A percentile compares a stretch with the other conserved stretches of the same genome.
These are phyloP conservation scores for Arothron firmamentum DNA, from an alignment of 2,113 vertebrate species.

Conservation along the genomic window DNA sequence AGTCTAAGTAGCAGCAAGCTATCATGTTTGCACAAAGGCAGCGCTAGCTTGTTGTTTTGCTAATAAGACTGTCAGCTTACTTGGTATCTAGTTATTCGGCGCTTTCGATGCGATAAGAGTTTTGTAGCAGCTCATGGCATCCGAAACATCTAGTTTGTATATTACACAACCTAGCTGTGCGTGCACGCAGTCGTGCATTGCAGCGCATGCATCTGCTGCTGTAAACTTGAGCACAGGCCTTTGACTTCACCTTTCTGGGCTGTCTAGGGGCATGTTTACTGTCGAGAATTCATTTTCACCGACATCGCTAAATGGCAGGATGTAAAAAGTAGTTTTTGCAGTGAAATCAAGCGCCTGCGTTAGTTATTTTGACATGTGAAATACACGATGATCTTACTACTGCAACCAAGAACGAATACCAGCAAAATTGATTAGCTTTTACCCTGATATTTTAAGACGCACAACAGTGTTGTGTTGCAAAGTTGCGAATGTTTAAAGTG, in stretches of 20 bases:
- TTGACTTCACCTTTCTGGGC: slow-evolving; percentile 3
- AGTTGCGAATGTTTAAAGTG: not conserved
- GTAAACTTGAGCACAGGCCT: slow-evolving; percentile 29
- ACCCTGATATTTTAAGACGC: not conserved
- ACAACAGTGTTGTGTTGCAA: not conserved
- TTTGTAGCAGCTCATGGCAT: slow-evolving; percentile 24
- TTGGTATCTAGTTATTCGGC: not conserved
- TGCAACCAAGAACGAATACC: too few relatives aligned
- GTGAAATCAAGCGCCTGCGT: too few relatives aligned
- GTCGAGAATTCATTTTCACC: too few relatives aligned
- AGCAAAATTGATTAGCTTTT: too few relatives aligned
- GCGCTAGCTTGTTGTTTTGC: slow-evolving; percentile 37
- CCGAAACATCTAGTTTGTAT: slow-evolving; percentile 30
- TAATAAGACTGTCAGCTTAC: slow-evolving; percentile 15
- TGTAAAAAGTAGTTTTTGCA: too few relatives aligned
- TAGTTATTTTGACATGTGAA: too few relatives aligned
- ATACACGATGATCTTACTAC: too few relatives aligned
- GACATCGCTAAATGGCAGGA: not conserved
- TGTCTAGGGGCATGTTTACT: slow-evolving; percentile 14
- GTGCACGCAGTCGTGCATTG: slow-evolving; percentile 33
- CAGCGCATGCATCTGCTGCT: slow-evolving; percentile 18
- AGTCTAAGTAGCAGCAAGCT: slow-evolving; percentile 58
- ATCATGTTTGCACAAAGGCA: slow-evolving; percentile 52
- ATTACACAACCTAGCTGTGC: slow-evolving; percentile 33
- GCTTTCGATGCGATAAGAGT: slow-evolving; percentile 14